These are phyloP conservation scores for Neoarius graeffei DNA, from an alignment of 2,113 vertebrate species.

Conservation along the genomic window DNA sequence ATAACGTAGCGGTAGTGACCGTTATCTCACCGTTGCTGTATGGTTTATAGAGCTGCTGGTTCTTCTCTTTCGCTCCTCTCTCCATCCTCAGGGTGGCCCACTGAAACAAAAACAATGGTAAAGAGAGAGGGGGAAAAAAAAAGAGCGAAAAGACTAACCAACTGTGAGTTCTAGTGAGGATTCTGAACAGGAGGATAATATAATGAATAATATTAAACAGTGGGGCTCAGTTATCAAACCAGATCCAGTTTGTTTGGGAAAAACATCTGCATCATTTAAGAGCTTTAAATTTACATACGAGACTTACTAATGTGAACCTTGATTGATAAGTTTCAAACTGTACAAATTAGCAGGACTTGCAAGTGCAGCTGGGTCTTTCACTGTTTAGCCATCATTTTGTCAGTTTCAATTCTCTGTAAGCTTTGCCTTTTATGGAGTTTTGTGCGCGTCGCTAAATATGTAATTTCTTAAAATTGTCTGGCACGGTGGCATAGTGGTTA, in stretches of 20 bases:
- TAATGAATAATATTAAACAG: not conserved
- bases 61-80: conserved; percentile 84
- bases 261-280: not conserved
- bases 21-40: conserved; percentile 79
- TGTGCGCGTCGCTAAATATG: too few species aligned
- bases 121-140: not conserved
- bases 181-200: not conserved
- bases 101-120: conserved; percentile 59
- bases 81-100: conserved; percentile 88
- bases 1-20: not conserved
- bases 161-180: not conserved
- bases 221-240: not conserved
- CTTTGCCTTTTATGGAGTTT: too few species aligned
- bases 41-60: conserved; percentile 82
- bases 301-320: not conserved
- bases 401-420: too few species aligned
- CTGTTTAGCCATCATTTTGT: too few species aligned
- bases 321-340: too few species aligned
- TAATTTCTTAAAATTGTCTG: too few species aligned
- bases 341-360: too few species aligned
- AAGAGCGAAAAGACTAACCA: not conserved
- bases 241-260: not conserved
- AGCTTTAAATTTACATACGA: not conserved
- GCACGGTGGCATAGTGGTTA: too few species aligned
- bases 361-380: too few species aligned